Conservation (phyloP, 2,113 vertebrate genomes). For the Nannobrachium achirus region DNA sequence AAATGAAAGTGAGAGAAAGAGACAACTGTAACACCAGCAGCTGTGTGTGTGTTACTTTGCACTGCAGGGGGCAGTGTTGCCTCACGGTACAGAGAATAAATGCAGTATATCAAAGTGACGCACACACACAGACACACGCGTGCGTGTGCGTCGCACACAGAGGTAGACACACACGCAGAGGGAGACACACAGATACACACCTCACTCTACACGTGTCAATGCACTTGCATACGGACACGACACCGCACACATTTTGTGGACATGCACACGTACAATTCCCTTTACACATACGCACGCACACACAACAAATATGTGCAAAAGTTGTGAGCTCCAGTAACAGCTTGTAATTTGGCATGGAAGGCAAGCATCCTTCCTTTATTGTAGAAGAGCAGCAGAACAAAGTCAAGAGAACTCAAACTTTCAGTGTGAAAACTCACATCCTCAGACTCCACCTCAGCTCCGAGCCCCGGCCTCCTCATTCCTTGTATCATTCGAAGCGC, state of each 20-base stretch:
- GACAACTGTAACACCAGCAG: neutral
- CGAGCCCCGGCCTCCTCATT: no score
- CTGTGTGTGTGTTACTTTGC: neutral
- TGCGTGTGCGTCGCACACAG: no score
- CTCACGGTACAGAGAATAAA: conserved; percentile 1
- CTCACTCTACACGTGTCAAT: no score
- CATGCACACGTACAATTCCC: no score
- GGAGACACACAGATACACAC: conserved; percentile 4
- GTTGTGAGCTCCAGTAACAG: conserved; percentile 15
- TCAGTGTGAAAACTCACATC: conserved; percentile 4
- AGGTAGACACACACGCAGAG: conserved; percentile 4
- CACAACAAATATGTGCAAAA: neutral
- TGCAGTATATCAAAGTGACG: neutral
- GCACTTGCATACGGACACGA: no score
- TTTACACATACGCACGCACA: no score
- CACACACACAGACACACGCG: conserved; percentile 14
- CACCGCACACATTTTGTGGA: no score
- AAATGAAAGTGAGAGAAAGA: neutral
- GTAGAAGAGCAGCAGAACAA: conserved; percentile 35
- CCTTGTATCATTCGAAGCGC: no score
- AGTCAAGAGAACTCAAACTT: conserved; percentile 35
- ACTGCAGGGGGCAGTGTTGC: conserved; percentile 57
- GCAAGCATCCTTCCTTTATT: conserved; percentile 38
- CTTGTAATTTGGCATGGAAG: conserved; percentile 29
- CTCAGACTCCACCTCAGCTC: no score